Conservation (phyloP, 1,140 invertebrate species). For the Gryllus bimaculatus region DNA sequence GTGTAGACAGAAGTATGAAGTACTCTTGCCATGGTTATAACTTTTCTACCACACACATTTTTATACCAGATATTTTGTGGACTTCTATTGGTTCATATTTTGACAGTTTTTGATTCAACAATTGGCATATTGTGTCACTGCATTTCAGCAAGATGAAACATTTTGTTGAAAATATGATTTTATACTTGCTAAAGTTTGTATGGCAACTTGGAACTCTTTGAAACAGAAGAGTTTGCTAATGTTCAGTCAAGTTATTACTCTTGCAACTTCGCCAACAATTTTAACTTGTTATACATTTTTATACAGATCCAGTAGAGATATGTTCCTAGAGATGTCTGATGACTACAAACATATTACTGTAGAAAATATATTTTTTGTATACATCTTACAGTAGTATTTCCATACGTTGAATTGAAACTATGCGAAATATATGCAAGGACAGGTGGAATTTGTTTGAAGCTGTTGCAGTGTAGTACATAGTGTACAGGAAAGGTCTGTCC, state of each 20-base stretch:
- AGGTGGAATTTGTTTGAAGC: background rate
- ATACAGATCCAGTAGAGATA: constrained; percentile 1
- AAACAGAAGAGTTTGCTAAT: background rate
- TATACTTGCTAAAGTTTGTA: background rate
- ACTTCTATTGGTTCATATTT: background rate
- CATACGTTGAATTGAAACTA: background rate
- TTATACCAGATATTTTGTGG: background rate
- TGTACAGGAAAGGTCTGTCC: constrained; percentile 3
- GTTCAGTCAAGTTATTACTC: background rate
- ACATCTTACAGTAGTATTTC: constrained; percentile 5
- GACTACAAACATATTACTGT: background rate
- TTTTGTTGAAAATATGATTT: background rate
- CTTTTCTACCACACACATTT: background rate
- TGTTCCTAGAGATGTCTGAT: background rate
- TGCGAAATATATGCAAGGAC: background rate
- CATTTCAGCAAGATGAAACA: background rate
- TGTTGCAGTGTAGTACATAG: background rate
- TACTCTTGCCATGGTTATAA: background rate
- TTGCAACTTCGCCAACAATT: constrained; percentile 1
- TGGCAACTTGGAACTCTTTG: background rate
- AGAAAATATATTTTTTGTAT: constrained; percentile 6
- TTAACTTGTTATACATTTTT: constrained; percentile 1
- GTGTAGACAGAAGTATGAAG: background rate
- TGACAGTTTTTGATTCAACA: background rate
- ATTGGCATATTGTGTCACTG: background rate